Conservation (phyloP, 2,113 vertebrate species). For the Boleophthalmus pectinirostris region DNA sequence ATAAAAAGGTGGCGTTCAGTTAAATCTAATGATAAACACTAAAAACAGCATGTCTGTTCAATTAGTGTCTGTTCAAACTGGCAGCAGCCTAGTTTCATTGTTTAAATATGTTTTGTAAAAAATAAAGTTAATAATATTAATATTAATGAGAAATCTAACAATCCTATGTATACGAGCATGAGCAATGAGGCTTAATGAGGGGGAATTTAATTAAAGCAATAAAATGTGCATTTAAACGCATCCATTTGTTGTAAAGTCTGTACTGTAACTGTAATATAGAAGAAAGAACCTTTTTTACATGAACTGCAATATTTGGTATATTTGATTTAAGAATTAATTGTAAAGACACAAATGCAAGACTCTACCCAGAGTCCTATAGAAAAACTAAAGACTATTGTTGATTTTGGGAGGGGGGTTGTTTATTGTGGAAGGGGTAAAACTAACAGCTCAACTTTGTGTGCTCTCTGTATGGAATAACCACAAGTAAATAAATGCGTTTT, state of each 20-base stretch:
- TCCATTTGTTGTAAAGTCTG: slow-evolving; percentile 80
- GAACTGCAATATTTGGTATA: slow-evolving; percentile 72
- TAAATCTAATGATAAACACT: slow-evolving; percentile 48
- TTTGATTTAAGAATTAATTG: slow-evolving; percentile 63
- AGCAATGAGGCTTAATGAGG: slow-evolving; percentile 66
- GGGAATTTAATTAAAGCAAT: slow-evolving; percentile 75
- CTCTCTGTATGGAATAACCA: slow-evolving; percentile 81
- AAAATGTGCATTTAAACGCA: slow-evolving; percentile 78
- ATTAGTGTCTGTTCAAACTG: slow-evolving; percentile 51
- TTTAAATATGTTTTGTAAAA: slow-evolving; percentile 77
- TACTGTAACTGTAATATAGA: slow-evolving; percentile 82
- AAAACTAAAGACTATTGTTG: slow-evolving; percentile 58
- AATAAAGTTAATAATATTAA: slow-evolving; percentile 58
- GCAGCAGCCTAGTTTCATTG: slow-evolving; percentile 51
- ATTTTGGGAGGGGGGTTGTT: slow-evolving; percentile 43
- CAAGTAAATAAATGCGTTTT: slow-evolving; percentile 81
- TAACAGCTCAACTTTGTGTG: slow-evolving; percentile 69
- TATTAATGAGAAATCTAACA: slow-evolving; percentile 68
- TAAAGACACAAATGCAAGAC: slow-evolving; percentile 57
- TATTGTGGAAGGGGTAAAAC: slow-evolving; percentile 53
- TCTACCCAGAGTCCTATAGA: slow-evolving; percentile 38
- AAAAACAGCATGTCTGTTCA: slow-evolving; percentile 48
- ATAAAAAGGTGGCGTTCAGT: slow-evolving; percentile 23
- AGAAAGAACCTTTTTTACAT: slow-evolving; percentile 61
- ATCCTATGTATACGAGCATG: slow-evolving; percentile 61